phyloP scores from a whole-genome alignment of 1,140 invertebrate species.

The Ceratoteleas bidentatus region DNA sequence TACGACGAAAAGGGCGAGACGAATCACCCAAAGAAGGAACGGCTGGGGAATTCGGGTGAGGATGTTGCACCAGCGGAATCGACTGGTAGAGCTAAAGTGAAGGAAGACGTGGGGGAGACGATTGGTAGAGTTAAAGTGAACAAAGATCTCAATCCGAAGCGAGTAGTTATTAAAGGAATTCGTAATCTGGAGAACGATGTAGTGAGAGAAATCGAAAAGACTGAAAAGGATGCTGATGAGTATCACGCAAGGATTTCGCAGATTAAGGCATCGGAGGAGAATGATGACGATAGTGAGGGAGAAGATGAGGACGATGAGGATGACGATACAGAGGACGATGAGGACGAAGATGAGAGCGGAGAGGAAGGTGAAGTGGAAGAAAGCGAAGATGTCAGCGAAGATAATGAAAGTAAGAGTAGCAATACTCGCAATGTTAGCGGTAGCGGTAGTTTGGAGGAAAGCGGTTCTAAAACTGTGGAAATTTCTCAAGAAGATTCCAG shows the following conservation, averaged over 20 bases:
- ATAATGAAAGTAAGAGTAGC: background rate
- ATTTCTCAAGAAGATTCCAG: slow-evolving; percentile 19
- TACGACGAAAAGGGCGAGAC: slow-evolving; percentile 33
- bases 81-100: slow-evolving; percentile 7
- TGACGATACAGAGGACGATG: slow-evolving; percentile 15
- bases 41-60: background rate
- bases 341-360: slow-evolving; percentile 14
- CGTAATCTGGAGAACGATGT: slow-evolving; percentile 72
- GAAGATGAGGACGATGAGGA: slow-evolving; percentile 19
- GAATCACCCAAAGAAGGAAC: slow-evolving; percentile 11
- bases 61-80: slow-evolving; percentile 23
- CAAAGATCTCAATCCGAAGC: slow-evolving; percentile 66
- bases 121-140: slow-evolving; percentile 11
- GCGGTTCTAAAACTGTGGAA: slow-evolving; percentile 20
- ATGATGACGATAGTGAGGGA: slow-evolving; percentile 17
- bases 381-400: background rate
- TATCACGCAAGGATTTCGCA: slow-evolving; percentile 53
- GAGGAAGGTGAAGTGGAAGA: slow-evolving; percentile 26
- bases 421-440: background rate
- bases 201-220: slow-evolving; percentile 62
- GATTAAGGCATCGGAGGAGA: slow-evolving; percentile 16
- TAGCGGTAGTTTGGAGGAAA: slow-evolving; percentile 18
- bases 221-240: slow-evolving; percentile 54
- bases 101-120: slow-evolving; percentile 12
- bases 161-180: slow-evolving; percentile 64